Percentiles rank a stretch among this genome's conserved stretches.
phyloP scores from a whole-genome alignment of 2,797 vertebrate species.

The Cossypha caffra region DNA sequence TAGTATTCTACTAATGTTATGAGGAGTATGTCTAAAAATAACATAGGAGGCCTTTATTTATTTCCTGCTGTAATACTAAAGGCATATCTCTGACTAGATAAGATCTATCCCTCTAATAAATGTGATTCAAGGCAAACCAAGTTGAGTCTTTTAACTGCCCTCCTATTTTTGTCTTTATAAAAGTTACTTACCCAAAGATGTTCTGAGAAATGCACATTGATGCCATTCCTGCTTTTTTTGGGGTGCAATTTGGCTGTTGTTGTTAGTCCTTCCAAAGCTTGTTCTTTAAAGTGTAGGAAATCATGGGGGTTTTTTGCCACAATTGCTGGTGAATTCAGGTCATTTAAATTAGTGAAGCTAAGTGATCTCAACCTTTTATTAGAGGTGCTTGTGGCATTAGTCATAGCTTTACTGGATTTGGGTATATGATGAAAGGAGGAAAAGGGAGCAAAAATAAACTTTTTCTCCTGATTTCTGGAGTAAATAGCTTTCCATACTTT shows the following conservation, averaged over 20 bases:
- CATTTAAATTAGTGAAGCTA: neutral
- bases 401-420: neutral
- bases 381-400: neutral
- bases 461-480: neutral
- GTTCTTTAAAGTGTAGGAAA: neutral
- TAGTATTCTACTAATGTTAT: slow-evolving; percentile 10
- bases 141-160: neutral
- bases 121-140: neutral
- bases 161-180: neutral
- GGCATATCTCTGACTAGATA: neutral
- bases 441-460: neutral
- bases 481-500: neutral
- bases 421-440: neutral
- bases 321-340: neutral
- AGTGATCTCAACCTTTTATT: neutral
- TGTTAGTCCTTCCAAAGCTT: neutral
- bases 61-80: neutral
- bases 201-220: neutral
- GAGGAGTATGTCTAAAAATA: neutral
- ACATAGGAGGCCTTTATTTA: neutral
- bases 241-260: neutral
- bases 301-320: fast-evolving
- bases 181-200: neutral
- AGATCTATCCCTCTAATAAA: neutral
- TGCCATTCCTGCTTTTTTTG: neutral